Evolutionary conservation across 2,113 vertebrate species (phyloP).

Genomic region (Lepisosteus osseus): DNA sequence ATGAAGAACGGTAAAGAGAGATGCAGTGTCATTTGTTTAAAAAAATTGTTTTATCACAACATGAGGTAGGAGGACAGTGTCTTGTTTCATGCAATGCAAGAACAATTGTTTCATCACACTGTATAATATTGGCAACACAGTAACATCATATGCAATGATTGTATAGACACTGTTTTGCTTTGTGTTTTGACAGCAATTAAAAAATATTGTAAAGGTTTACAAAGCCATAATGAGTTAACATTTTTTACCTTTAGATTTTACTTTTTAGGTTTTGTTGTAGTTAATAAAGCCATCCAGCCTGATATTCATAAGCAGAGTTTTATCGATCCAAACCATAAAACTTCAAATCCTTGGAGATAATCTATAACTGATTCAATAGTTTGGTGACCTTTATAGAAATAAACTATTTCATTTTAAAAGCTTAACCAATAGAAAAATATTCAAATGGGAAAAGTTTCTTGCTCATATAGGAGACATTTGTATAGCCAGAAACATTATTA

Average conservation of each 20-base stretch:
- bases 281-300: constrained; percentile 10
- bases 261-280: not conserved
- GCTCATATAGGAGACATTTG: too few relatives aligned
- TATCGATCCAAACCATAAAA: constrained; percentile 11
- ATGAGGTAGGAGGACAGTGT: constrained; percentile 78
- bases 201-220: constrained; percentile 21
- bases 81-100: constrained; percentile 68
- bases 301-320: constrained; percentile 15
- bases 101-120: constrained; percentile 69
- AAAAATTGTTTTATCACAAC: constrained; percentile 70
- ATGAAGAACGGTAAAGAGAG: constrained; percentile 60
- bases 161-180: constrained; percentile 55
- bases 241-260: constrained; percentile 6
- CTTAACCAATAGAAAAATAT: too few relatives aligned
- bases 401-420: too few relatives aligned
- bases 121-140: constrained; percentile 66
- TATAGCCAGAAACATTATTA: too few relatives aligned
- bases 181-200: constrained; percentile 51
- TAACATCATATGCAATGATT: constrained; percentile 54
- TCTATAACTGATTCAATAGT: too few relatives aligned
- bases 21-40: constrained; percentile 69
- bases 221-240: constrained; percentile 41
- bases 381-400: too few relatives aligned
- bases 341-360: too few relatives aligned
- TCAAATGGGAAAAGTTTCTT: too few relatives aligned